These are phyloP conservation scores for Trematomus bernacchii DNA, from an alignment of 2,797 vertebrate species.

Conservation along the genomic window DNA sequence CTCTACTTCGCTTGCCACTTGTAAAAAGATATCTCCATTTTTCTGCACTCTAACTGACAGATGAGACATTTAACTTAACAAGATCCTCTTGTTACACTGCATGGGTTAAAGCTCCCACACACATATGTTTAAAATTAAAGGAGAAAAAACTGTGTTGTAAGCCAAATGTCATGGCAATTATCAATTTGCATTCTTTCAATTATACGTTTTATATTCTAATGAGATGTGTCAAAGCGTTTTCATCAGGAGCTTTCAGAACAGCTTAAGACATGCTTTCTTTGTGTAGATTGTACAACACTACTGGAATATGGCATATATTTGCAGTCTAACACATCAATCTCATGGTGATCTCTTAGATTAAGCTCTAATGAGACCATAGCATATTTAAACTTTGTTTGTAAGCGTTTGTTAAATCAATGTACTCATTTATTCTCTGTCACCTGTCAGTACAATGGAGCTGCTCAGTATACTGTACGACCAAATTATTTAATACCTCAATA, in stretches of 20 bases:
- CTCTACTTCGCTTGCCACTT: constrained; percentile 16
- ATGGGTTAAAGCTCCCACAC: not conserved
- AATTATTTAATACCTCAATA: constrained; percentile 27
- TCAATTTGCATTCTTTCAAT: not conserved
- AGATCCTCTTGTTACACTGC: not conserved
- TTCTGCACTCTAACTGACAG: constrained; percentile 14
- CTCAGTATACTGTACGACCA: not conserved
- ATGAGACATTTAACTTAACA: not conserved
- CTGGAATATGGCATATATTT: not conserved
- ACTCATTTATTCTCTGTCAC: not conserved
- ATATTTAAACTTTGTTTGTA: not conserved
- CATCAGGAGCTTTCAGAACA: not conserved
- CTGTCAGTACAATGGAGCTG: not conserved
- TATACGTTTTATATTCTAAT: not conserved
- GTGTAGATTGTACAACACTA: not conserved
- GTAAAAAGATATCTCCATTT: constrained; percentile 9
- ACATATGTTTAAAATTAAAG: not conserved
- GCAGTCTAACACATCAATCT: constrained; percentile 2
- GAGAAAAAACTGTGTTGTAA: not conserved
- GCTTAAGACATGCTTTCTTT: not conserved
- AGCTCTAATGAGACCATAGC: constrained; percentile 5
- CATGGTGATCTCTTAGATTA: constrained; percentile 20
- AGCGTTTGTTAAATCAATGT: not conserved
- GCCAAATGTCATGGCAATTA: constrained; percentile 3
- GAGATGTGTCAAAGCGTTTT: not conserved